Base-by-base conservation (phyloP, 2,888 invertebrate species). In the Dynastes grantii region DNA sequence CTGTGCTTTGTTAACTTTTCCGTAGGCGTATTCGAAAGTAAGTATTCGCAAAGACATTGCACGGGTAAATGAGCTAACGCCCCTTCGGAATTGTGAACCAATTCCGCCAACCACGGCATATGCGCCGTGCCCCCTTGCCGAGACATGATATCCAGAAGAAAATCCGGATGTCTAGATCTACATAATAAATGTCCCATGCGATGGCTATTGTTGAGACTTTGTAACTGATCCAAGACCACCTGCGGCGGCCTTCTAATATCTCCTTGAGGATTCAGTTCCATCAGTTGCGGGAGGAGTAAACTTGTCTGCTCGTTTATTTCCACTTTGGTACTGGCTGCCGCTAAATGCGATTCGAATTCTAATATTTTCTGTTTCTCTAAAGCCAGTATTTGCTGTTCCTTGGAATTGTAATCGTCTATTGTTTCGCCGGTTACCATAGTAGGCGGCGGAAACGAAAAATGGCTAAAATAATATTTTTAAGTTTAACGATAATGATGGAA, bases 11-110 rank as follows among this genome's bases (percentile, higher is more conserved):
- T 94, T n/a, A 92, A 90, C 84, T 93, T 93, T 82, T 94, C 94
- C 80, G 92, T 92, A 2, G 91, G 90, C 0, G 92, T 90, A 81
- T 94, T 92, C 53, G 92, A 92, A 1, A 98, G 92, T 70, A 98
- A 91, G 90, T 98, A 98, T 90, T 98, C 98, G 90, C 98, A 98
- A 70, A 99, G 91, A 87, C 98, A 98, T 86, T 98, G 98, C n/a
- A 98, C 97, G 0, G 98, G 98, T 27, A 99, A 90, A 83, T 97
- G 96, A 85, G 96, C 95, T 81, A 90, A 89, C 22, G 96, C 95
- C 0, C 96, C 95, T 86, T 97, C 97, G 82, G 96, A 96, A 84
- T 95, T 96, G 84, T 97, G 95, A 13, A 98, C 96, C 80, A 98
- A 90, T 87, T 98, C 97, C 8, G 97, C 97, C 80, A 98, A 90